phyloP scores from a whole-genome alignment of 92 coral and sea anemone species.

The Epizoanthus scotinus region DNA sequence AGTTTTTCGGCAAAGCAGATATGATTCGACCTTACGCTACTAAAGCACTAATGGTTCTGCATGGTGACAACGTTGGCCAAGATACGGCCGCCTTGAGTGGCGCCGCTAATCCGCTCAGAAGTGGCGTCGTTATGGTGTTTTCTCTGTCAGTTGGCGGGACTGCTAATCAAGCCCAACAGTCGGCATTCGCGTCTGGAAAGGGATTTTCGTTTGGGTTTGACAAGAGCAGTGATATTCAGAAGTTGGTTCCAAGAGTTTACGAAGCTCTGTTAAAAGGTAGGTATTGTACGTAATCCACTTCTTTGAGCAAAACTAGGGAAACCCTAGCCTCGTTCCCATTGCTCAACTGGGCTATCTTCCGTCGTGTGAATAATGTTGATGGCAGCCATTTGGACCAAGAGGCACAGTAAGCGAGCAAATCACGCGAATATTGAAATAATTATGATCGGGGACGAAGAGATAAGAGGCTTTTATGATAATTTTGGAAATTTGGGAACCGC shows the following conservation, averaged over 20 bases:
- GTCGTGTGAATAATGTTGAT: too few relatives aligned
- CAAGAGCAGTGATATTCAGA: conserved; percentile 56
- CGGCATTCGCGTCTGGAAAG: conserved; percentile 65
- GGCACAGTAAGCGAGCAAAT: too few relatives aligned
- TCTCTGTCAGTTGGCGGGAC: conserved; percentile 77
- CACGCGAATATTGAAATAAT: too few relatives aligned
- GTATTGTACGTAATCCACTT: neutral
- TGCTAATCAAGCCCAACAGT: conserved; percentile 56
- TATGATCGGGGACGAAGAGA: too few relatives aligned
- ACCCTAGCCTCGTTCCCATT: too few relatives aligned
- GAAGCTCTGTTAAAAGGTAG: conserved; percentile 77
- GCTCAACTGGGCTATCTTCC: too few relatives aligned
- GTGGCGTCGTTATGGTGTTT: conserved; percentile 69
- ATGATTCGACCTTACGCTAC: conserved; percentile 67
- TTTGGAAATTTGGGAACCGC: too few relatives aligned
- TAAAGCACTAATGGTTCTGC: conserved; percentile 76
- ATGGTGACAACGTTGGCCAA: conserved; percentile 69
- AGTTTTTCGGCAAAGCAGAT: conserved; percentile 53
- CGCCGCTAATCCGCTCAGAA: conserved; percentile 61
- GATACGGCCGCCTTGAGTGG: conserved; percentile 46
- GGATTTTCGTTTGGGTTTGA: conserved; percentile 71
- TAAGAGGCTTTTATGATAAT: too few relatives aligned
- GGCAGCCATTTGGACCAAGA: too few relatives aligned
- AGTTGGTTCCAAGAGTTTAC: conserved; percentile 74
- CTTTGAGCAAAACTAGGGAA: too few relatives aligned